Evolutionary conservation across 64 coral and sea anemone species (phyloP).

Genomic region (Hydrozoanthus tunicans): DNA sequence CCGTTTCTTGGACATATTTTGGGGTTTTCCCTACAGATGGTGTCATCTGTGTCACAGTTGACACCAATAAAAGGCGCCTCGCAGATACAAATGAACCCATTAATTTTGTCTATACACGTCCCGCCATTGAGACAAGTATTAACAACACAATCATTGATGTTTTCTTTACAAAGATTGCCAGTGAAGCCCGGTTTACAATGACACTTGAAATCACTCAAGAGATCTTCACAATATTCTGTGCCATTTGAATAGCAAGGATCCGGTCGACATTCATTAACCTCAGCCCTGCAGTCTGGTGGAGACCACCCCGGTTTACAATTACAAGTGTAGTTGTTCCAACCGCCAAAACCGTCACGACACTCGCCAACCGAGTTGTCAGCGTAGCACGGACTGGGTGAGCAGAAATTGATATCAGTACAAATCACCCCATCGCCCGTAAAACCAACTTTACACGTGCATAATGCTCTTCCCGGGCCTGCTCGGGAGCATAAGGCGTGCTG

Average conservation of each 20-base stretch:
- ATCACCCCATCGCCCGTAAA: conserved; percentile 68
- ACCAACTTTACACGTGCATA: conserved; percentile 74
- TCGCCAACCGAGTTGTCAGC: conserved; percentile 57
- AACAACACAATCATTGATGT: conserved; percentile 65
- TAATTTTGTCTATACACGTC: conserved; percentile 79
- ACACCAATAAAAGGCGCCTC: conserved; percentile 75
- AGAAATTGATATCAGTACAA: conserved; percentile 75
- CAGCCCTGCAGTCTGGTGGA: conserved; percentile 69
- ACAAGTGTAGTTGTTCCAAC: conserved; percentile 83
- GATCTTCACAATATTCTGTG: conserved; percentile 63
- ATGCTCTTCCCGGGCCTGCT: conserved; percentile 67
- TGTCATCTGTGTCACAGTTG: conserved; percentile 75
- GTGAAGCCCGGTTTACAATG: conserved; percentile 71
- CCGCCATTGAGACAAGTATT: conserved; percentile 70
- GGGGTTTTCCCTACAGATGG: conserved; percentile 69
- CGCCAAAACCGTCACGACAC: conserved; percentile 78
- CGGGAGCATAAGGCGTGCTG: conserved; percentile 66
- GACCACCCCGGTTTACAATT: conserved; percentile 81
- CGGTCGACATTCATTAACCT: conserved; percentile 75
- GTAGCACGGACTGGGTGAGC: conserved; percentile 62
- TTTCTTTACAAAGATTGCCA: conserved; percentile 60
- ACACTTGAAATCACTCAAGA: conserved; percentile 66
- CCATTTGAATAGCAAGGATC: conserved; percentile 60
- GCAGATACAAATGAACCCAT: conserved; percentile 79
- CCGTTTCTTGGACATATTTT: conserved; percentile 73